Conservation (phyloP, 2,888 invertebrate species). For the Macaria notata region DNA sequence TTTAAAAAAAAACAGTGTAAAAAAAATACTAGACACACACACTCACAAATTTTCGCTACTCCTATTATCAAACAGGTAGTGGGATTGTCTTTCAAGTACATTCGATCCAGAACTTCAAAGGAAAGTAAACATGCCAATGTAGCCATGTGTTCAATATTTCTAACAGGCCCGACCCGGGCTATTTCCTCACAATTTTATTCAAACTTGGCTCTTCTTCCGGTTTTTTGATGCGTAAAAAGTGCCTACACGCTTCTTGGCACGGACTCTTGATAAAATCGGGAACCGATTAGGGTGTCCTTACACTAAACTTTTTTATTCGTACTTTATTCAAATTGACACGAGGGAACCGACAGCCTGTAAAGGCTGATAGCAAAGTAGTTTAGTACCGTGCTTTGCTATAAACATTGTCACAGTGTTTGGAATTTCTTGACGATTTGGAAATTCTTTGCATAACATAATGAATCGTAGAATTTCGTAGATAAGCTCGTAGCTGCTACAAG, state of each 20-base stretch:
- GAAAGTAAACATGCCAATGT: slow-evolving; percentile 9
- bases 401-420: slow-evolving; percentile 9
- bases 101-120: slow-evolving; percentile 1
- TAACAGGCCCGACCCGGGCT: slow-evolving; percentile 18
- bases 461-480: slow-evolving; percentile 2
- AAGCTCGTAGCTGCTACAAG: not conserved
- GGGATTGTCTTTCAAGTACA: too few relatives aligned
- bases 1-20: too few relatives aligned
- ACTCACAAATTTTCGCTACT: too few relatives aligned
- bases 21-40: too few relatives aligned
- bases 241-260: slow-evolving; percentile 52
- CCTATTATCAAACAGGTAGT: too few relatives aligned
- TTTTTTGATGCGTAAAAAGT: slow-evolving; percentile 53
- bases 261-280: slow-evolving; percentile 59
- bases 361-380: slow-evolving; percentile 62
- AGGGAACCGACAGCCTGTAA: slow-evolving; percentile 61
- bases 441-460: slow-evolving; percentile 5
- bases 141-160: slow-evolving; percentile 24
- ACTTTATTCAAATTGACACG: slow-evolving; percentile 68
- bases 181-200: slow-evolving; percentile 36
- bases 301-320: slow-evolving; percentile 62
- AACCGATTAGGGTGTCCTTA: slow-evolving; percentile 59
- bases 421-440: not conserved
- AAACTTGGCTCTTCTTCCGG: slow-evolving; percentile 43
- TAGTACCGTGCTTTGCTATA: slow-evolving; percentile 39